A percentile compares a stretch with the other conserved stretches of the same genome.
These are phyloP conservation scores for Muntiacus reevesi DNA, from an alignment of 2,113 vertebrate genomes.

Conservation along the genomic window DNA sequence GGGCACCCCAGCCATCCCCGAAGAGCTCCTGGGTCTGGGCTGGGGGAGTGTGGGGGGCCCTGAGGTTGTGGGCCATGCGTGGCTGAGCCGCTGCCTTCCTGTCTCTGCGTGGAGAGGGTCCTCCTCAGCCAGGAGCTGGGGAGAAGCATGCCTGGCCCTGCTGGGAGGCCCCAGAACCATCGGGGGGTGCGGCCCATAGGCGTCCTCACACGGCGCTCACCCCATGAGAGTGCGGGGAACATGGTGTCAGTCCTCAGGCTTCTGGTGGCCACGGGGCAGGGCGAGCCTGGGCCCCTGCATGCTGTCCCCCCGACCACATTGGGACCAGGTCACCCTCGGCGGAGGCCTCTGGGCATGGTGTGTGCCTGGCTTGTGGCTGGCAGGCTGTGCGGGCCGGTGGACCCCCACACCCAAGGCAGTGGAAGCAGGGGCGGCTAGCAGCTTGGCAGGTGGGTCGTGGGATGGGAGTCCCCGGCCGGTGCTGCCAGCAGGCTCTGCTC, in stretches of 20 bases:
- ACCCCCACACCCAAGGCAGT: accelerated
- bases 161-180: background rate
- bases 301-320: background rate
- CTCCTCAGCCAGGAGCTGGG: background rate
- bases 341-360: background rate
- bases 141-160: background rate
- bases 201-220: background rate
- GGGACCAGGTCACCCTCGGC: background rate
- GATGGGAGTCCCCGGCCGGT: background rate
- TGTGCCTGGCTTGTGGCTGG: background rate
- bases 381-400: too few species aligned
- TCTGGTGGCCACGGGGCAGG: background rate
- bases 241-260: background rate
- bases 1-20: background rate
- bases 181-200: too few species aligned
- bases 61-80: background rate
- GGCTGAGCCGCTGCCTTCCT: background rate
- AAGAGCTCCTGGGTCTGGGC: background rate
- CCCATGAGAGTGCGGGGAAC: background rate
- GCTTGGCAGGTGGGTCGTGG: background rate
- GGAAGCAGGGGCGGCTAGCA: background rate
- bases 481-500: background rate
- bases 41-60: background rate
- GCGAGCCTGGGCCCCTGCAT: background rate
- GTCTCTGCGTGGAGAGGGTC: background rate